Base-by-base conservation (phyloP, 2,797 vertebrate species). In the Cheirogaleus major region DNA sequence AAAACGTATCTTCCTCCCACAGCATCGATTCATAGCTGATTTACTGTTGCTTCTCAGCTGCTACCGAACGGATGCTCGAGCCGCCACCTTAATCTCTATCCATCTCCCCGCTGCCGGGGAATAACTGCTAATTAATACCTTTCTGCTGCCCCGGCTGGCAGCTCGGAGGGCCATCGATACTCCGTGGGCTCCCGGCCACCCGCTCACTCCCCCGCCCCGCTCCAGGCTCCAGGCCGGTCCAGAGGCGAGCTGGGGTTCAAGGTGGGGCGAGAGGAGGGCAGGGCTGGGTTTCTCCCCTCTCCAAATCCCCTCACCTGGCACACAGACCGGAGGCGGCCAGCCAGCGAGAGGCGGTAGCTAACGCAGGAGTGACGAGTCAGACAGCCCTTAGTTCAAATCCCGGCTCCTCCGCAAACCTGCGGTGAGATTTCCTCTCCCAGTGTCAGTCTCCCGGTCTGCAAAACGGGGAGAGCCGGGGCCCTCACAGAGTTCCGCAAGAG, bases 91-190 rank as follows among this genome's bases (percentile, higher is more conserved):
- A 89, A 98, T 98, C 98, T 98, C 91, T 15, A 94, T 95, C 98
- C 98, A 91, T 96, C 98, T 97, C 97, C 2, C 0, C 76, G 6
- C 96, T 27, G 0, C 70, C 20, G 65, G 97, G 97, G 92, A 98
- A 96, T 97, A 92, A 91, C 95, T 38, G 96, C 97, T 98, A 97
- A 99, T 98, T 98, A 98, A 98, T 98, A 95, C 97, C 95, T 97
- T 93, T 85, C 97, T 84, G 91, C 96, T 97, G 95, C 95, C 94
- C 45, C 11, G 63, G 82, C 91, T 96, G 93, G 97, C 93, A 83
- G 91, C 86, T 61, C 69, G 0, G 4, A 94, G 76, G 4, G 7
- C 59, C 92, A 69, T 97, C 96, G 55, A 52, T 27, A 96, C 76
- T 86, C 70, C 3, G 5, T 2, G 14, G 83, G 20, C 43, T 95